A percentile compares a stretch with the other conserved stretches of the same genome.
phyloP scores from a whole-genome alignment of 2,888 invertebrate species.

The Amitus sp. region DNA sequence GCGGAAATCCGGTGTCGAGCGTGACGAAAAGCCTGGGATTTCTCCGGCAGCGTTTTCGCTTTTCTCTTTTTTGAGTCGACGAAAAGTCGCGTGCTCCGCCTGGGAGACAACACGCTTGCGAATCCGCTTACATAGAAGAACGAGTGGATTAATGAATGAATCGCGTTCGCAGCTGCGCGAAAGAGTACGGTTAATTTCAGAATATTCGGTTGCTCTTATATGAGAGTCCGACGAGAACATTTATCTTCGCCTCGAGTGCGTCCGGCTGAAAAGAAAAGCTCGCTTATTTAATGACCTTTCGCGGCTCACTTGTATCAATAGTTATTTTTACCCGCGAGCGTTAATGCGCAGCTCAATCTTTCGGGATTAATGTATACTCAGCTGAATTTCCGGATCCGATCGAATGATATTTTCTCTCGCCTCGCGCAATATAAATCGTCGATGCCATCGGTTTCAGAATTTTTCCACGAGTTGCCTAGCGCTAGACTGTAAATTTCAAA shows the following conservation, averaged over 20 bases:
- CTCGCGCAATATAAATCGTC: too few species aligned
- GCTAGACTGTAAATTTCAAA: too few species aligned
- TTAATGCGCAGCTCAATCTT: too few species aligned
- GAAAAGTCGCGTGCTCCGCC: constrained; percentile 25
- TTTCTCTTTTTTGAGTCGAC: constrained; percentile 12
- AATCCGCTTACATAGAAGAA: constrained; percentile 12
- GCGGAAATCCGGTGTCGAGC: constrained; percentile 37
- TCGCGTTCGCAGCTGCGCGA: constrained; percentile 13
- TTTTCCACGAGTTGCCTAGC: too few species aligned
- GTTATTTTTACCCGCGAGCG: too few species aligned
- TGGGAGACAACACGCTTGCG: constrained; percentile 20
- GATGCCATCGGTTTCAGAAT: too few species aligned
- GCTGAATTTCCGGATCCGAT: too few species aligned
- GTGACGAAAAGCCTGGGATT: constrained; percentile 27
- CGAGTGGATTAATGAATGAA: constrained; percentile 20
- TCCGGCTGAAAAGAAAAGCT: not conserved
- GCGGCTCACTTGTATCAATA: too few species aligned
- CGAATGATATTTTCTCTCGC: too few species aligned
- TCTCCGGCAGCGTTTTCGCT: constrained; percentile 20
- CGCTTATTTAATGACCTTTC: not conserved
- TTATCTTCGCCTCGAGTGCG: too few species aligned
- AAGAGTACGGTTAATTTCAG: constrained; percentile 31
- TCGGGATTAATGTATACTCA: too few species aligned
- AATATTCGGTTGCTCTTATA: constrained; percentile 3
- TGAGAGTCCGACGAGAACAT: too few species aligned